Base-by-base conservation (phyloP, 2,797 vertebrate genomes). In the Hydrophis major region DNA sequence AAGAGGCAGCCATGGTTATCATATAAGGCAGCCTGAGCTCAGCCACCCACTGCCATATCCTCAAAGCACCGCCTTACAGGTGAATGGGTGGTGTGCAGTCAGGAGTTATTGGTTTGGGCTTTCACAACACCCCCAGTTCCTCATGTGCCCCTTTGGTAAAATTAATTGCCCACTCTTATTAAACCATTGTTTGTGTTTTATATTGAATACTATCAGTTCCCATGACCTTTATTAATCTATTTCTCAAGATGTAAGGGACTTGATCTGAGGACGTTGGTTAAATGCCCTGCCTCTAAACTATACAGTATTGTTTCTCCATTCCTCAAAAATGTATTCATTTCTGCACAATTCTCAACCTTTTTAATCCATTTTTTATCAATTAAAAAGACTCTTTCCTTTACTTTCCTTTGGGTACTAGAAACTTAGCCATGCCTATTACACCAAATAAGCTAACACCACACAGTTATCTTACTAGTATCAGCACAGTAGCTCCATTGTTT, bases 401-500 rank as follows among this genome's bases (percentile, higher is more conserved):
- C 69, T 42, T 78, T 42, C 32, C 32, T 42, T 78, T 78, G 16
- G 42, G 69, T 42, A 78, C 32, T 42, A 20, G 14, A 42, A 78
- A 18, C 28, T 18, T 74, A 74, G 16, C 6, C 16, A 74, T 74
- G 2, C 6, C 32, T 42, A 37, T 4, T 37, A 4, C 32, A 78
- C 32, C 32, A 42, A 78, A 42, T 78, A 42, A 78, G 32, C 69
- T 10, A 78, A 78, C 18, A 42, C 3, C 69, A 37, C 1, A 20
- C 1, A 78, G 32, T 78, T 78, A 42, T 78, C 69, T 78, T 78
- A 78, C 69, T 78, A 32, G 57, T 86, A 22, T 91, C 92, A 92
- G 92, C 88, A n/a, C 92, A 92, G 78, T 55, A 90, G 78, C 92
- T 92, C 92, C 92, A 92, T 53, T 16, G 37, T n/a, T 13, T 7